Conservation (phyloP, 2,113 vertebrate genomes). For the Alouatta palliata region DNA sequence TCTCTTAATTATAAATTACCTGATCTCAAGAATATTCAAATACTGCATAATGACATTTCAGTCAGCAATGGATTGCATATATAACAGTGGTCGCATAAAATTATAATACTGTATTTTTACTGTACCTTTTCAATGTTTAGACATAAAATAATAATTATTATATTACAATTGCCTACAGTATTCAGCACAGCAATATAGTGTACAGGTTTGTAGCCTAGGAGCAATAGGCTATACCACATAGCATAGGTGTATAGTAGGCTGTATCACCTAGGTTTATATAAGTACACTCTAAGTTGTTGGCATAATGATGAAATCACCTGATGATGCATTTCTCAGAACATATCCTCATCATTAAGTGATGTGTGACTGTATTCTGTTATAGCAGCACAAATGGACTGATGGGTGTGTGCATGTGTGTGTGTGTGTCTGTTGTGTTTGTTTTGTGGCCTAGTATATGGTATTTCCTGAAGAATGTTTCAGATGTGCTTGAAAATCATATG, state of each 20-base stretch:
- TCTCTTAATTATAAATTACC: not conserved
- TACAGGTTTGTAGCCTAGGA: not conserved
- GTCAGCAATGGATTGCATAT: not conserved
- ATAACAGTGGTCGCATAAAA: not conserved
- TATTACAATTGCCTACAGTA: not conserved
- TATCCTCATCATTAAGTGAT: not conserved
- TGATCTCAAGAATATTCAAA: not conserved
- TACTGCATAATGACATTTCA: not conserved
- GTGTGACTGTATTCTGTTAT: not conserved
- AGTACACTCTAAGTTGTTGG: not conserved
- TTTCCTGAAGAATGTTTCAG: conserved; percentile 18
- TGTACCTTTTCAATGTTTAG: not conserved
- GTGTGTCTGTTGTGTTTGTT: not conserved
- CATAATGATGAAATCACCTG: not conserved
- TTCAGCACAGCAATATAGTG: not conserved
- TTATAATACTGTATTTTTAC: not conserved
- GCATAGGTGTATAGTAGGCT: not conserved
- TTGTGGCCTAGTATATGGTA: not conserved
- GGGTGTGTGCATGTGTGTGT: not conserved
- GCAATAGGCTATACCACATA: not conserved
- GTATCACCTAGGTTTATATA: not conserved
- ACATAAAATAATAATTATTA: not conserved
- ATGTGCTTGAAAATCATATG: not conserved
- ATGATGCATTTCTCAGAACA: not conserved
- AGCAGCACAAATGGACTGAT: not conserved